A percentile compares a stretch with the other conserved stretches of the same genome.
phyloP scores from a whole-genome alignment of 2,113 vertebrate species.

The Antennarius striatus region DNA sequence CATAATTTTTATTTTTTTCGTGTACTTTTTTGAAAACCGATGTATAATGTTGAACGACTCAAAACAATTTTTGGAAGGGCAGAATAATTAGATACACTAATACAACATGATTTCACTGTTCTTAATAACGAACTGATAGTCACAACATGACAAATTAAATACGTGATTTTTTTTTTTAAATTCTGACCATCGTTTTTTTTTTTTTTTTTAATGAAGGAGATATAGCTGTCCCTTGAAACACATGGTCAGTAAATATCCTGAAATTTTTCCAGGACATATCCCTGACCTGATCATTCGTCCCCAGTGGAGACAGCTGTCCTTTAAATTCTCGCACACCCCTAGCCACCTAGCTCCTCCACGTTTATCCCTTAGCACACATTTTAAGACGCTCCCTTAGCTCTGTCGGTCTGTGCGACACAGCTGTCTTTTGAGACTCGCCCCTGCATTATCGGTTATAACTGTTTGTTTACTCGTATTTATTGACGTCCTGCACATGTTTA shows the following conservation, averaged over 20 bases:
- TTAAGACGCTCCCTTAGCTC: slow-evolving; percentile 82
- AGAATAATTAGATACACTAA: too few relatives aligned
- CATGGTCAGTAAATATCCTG: background rate
- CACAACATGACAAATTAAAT: too few relatives aligned
- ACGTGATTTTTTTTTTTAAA: too few relatives aligned
- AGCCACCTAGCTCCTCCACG: slow-evolving; percentile 68
- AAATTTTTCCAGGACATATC: background rate
- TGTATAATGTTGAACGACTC: too few relatives aligned
- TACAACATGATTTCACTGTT: too few relatives aligned
- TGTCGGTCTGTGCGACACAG: slow-evolving; percentile 17
- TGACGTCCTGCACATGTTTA: background rate
- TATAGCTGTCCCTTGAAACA: too few relatives aligned
- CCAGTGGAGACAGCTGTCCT: background rate
- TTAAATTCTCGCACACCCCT: slow-evolving; percentile 19
- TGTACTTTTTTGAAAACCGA: too few relatives aligned
- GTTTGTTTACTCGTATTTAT: background rate
- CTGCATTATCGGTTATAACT: background rate
- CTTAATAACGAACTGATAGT: too few relatives aligned
- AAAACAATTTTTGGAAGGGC: too few relatives aligned
- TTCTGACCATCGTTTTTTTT: too few relatives aligned
- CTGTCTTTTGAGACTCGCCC: slow-evolving; percentile 17
- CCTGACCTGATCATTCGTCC: rapidly evolving
- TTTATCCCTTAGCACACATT: slow-evolving; percentile 63
- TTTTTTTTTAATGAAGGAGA: too few relatives aligned
- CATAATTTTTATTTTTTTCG: too few relatives aligned